Evolutionary conservation across 2,113 vertebrate species (phyloP).

Genomic region (Genyomyrus donnyi): DNA sequence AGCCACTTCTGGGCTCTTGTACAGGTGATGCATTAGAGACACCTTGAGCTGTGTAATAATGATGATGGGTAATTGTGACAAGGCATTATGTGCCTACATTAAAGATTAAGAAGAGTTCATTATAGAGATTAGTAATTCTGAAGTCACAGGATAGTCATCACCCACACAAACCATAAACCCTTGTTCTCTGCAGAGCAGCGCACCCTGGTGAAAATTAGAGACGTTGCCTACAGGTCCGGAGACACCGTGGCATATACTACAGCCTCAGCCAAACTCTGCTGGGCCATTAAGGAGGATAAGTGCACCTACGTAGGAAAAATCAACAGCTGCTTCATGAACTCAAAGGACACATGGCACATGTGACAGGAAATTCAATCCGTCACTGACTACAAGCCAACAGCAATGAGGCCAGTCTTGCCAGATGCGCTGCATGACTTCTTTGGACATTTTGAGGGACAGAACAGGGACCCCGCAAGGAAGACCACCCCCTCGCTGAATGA

Average conservation of each 20-base stretch:
- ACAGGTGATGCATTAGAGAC: neutral
- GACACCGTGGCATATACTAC: neutral
- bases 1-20: neutral
- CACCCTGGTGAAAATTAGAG: neutral
- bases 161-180: neutral
- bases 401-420: too few species aligned
- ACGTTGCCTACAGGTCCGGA: neutral
- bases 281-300: neutral
- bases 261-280: neutral
- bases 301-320: neutral
- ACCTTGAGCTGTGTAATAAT: neutral
- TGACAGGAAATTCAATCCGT: too few species aligned
- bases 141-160: neutral
- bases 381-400: too few species aligned
- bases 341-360: too few species aligned
- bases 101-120: neutral
- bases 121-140: neutral
- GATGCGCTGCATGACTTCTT: neutral
- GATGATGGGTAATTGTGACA: neutral
- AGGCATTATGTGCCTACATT: neutral
- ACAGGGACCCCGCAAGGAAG: neutral
- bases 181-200: neutral
- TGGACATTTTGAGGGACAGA: neutral
- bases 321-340: neutral
- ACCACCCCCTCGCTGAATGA: neutral